Base-by-base conservation (phyloP, 37 sponge, comb jelly and placozoan genomes). In the Aphrocallistes beatrix region DNA sequence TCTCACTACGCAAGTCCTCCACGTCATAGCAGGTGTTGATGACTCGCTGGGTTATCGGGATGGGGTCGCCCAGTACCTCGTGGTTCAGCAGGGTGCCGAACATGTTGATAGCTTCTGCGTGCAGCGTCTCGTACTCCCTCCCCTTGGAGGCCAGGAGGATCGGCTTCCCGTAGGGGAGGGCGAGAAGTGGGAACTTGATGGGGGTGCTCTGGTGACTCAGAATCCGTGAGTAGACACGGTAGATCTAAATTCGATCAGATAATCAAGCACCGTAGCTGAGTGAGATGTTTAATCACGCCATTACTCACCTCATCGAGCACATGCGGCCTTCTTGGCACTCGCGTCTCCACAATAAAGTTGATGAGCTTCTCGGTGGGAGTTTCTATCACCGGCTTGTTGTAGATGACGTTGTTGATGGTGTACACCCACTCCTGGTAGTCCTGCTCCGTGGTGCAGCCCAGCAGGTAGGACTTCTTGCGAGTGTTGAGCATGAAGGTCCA, bases 121-220 rank as follows among this genome's bases (percentile, higher is more conserved):
- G 93, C 3, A 88, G 84, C 36, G 93, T 91, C 36, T 91, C 89
- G 86, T 94, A 94, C 82, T 84, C 85, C 37, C 45, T 37, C 17
- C 85, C 86, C 83, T 92, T 92, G 37, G 88, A 88, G 8, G 84
- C 90, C 38, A 84, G 88, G 17, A 90, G 84, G 42, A 88, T 85
- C 21, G 92, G 91, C 51, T 94, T 92, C 0, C 95, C 95, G 84
- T 92, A 94, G 47, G 95, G 93, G 38, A 94, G 87, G 37, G 95
- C 91, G 50, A 94, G 85, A 23, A 94, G 87, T 34, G 95, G 90
- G 34, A 90, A 49, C 39, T 90, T 94, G 49, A 94, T 90, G 81
- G 92, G 91, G 30, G 87, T 89, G 51, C 34, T 87, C 38, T 89
- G 84, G 38, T 88, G 88, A 51, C 51, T 37, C 39, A 94, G 87